Evolutionary conservation across 2,113 vertebrate genomes (phyloP), one percentile per base, ranked within the genome.

Genomic region (Hypomesus transpacificus): DNA sequence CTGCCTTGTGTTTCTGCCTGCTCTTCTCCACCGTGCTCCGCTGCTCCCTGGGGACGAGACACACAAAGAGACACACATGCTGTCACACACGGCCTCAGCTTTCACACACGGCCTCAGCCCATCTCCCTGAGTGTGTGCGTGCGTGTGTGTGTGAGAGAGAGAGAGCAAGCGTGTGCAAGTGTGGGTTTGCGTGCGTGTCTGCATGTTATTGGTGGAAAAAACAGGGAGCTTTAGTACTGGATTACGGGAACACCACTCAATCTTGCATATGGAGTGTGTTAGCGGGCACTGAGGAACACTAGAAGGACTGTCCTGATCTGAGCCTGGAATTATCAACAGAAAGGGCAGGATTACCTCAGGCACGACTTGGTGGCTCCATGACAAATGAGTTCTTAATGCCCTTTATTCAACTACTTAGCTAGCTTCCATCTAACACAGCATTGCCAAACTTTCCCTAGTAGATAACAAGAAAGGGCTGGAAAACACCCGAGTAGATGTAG

Each of bases 1-100:
- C 97, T 39, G 97, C 95, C 80, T 97, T 98, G 84, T 95, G 96
- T 78, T 98, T 99, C 92, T 97, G 96, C 87, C 97, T 94, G 92
- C 93, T 96, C 87, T 91, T 95, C 87, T 99, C 97, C 64, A 95
- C 94, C 1, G 92, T 87, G 63, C 92, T 93, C 80, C 95, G 85
- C 85, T 94, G 93, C 75, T 89, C 92, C 61, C 95, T 97, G 87
- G 21, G 70, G 80, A 57, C 60, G 14, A 57, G 14, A 14, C 28
- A 50, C 22, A 31, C 20, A 22, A 22, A 21, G 16, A 7, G 14
- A 61, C 20, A 51, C 54, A 67, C 31, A 60, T 24, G 1, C 46
- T 11, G n/a, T 50, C 56, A 51, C 17, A 11, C 3, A 54, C 34
- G 52, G 21, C 6, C 3, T 31, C 73, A 17, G 59, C 53, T 72